These are phyloP conservation scores for Mallotus villosus DNA, from an alignment of 2,797 vertebrate species.

Conservation along the genomic window DNA sequence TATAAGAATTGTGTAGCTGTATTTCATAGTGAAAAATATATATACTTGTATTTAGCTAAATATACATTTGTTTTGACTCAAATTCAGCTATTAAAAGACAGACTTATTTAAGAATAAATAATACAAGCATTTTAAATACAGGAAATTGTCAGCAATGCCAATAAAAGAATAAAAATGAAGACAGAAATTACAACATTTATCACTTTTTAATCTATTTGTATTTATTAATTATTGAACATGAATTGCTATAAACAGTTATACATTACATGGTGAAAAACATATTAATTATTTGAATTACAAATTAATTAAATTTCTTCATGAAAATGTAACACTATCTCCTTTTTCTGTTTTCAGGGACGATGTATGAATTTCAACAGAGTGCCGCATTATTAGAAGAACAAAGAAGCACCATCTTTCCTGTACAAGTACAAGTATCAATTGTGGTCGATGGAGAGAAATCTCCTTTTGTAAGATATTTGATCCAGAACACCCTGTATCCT, in stretches of 20 bases:
- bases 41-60: neutral
- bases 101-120: too few species aligned
- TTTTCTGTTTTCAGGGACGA: conserved; percentile 78
- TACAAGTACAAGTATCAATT: conserved; percentile 17
- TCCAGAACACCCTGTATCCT: conserved; percentile 44
- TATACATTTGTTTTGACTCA: neutral
- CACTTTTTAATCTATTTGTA: too few species aligned
- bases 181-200: too few species aligned
- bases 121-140: too few species aligned
- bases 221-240: too few species aligned
- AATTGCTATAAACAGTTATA: too few species aligned
- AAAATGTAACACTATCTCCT: neutral
- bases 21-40: neutral
- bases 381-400: conserved; percentile 67
- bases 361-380: conserved; percentile 93
- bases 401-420: conserved; percentile 16
- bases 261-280: too few species aligned
- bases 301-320: conserved; percentile 2
- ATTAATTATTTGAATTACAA: neutral
- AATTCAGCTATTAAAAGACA: neutral
- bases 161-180: too few species aligned
- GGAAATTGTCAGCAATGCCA: too few species aligned
- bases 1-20: neutral
- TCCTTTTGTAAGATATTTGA: conserved; percentile 7
- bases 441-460: conserved; percentile 23